Base-by-base conservation (phyloP, 2,888 invertebrate species). In the Taenaris catops region DNA sequence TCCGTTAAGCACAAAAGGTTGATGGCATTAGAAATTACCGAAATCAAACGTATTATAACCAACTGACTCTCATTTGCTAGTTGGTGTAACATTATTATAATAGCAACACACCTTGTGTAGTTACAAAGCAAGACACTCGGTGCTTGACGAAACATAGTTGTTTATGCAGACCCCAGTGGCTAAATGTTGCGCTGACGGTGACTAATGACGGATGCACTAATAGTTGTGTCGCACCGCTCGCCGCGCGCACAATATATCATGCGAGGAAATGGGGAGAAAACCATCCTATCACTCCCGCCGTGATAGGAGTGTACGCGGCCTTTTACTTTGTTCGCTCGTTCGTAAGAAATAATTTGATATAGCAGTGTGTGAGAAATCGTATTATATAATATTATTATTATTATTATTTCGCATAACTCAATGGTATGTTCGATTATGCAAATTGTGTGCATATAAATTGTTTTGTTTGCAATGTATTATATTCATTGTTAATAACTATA, bases 171-270 rank as follows among this genome's bases (percentile, higher is more conserved):
- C 53, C 46, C 52, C 47, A 53, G 54, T 52, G 61, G 63, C 72
- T 75, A 74, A 72, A 68, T 70, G 72, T 60, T 68, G 65, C 57
- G 59, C 49, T 74, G 84, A 84, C 84, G 74, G 71, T 70, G 87
- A 87, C 81, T 83, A 87, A 87, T 87, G 87, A 87, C 73, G 63
- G 72, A 87, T 87, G 86, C 86, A 84, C 84, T 87, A 87, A 87
- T 87, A 87, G 87, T 84, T 72, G 75, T 75, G 78, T 78, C 79
- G 71, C 76, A 67, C 58, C 67, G 69, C 65, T 76, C 78, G 71
- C 76, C 66, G 57, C 67, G 68, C 64, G 49, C 55, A 47, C 61
- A 73, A 78, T 83, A 81, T 72, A 80, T 86, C 84, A 83, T 78
- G 68, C 64, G 65, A 66, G 75, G 72, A 75, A 74, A 75, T 71